These are phyloP conservation scores for Drosophila sproati DNA, from an alignment of 1,140 invertebrate genomes.

Conservation along the genomic window DNA sequence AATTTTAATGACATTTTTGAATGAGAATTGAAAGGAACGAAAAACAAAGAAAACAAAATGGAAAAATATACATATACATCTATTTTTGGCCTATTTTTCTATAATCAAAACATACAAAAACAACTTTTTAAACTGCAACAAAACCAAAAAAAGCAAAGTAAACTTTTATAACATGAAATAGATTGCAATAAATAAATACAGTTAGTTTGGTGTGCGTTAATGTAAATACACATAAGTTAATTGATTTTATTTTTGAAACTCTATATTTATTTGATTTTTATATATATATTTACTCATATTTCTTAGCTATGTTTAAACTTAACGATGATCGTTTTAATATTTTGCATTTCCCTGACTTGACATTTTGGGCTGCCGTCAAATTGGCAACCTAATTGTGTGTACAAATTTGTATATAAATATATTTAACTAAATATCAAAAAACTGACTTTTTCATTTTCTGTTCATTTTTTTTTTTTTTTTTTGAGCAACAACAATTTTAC, in stretches of 20 bases:
- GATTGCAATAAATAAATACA: conserved; percentile 22
- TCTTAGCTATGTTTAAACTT: conserved; percentile 9
- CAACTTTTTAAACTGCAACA: conserved; percentile 70
- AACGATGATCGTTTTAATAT: conserved; percentile 66
- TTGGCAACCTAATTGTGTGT: conserved; percentile 35
- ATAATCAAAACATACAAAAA: conserved; percentile 53
- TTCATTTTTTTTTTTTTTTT: conserved; percentile 25
- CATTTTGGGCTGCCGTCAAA: conserved; percentile 3
- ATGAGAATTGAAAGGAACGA: conserved; percentile 53
- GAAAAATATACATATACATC: conserved; percentile 69
- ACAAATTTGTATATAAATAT: conserved; percentile 54
- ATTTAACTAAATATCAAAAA: conserved; percentile 36
- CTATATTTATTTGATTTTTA: conserved; percentile 3
- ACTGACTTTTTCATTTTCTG: conserved; percentile 8
- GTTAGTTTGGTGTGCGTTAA: conserved; percentile 42
- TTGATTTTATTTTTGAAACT: conserved; percentile 29
- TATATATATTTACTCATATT: neutral
- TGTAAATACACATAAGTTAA: conserved; percentile 46
- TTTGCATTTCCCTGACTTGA: conserved; percentile 32
- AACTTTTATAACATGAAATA: conserved; percentile 60
- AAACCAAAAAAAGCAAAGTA: conserved; percentile 22
- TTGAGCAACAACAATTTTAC: conserved; percentile 13
- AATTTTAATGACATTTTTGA: conserved; percentile 77
- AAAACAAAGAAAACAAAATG: conserved; percentile 36
- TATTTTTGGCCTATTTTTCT: conserved; percentile 83